Conservation (phyloP, 1,140 invertebrate genomes). For the Dendroctonus ponderosae region DNA sequence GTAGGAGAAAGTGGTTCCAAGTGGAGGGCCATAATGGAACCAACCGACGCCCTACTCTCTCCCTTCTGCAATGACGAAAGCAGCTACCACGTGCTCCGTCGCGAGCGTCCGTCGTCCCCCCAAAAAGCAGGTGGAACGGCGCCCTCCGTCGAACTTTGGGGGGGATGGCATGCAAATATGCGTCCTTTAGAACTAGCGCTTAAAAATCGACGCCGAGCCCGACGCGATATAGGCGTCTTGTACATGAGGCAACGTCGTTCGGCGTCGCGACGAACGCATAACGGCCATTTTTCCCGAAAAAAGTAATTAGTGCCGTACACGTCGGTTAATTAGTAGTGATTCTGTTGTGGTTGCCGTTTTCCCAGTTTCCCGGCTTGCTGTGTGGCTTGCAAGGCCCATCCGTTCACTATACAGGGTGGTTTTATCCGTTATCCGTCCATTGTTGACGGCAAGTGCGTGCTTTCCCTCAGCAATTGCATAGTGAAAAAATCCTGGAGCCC, state of each 20-base stretch:
- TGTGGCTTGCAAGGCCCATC: no score
- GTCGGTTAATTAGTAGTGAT: no score
- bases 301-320: constrained; percentile 22
- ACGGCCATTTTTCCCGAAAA: constrained; percentile 27
- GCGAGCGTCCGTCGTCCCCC: constrained; percentile 21
- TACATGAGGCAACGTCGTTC: constrained; percentile 26
- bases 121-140: constrained; percentile 10
- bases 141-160: constrained; percentile 6
- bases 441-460: no score
- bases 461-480: no score
- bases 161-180: constrained; percentile 36
- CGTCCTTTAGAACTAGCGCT: constrained; percentile 35
- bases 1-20: no score
- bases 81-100: constrained; percentile 21
- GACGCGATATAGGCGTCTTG: constrained; percentile 33
- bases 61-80: not conserved
- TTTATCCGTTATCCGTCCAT: no score
- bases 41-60: no score
- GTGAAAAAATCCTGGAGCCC: no score
- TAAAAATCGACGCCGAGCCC: constrained; percentile 31
- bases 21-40: no score
- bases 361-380: no score
- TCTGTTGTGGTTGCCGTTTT: no score
- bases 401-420: no score
- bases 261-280: constrained; percentile 17